Percentiles rank a stretch among this genome's conserved stretches.
Conservation (phyloP, 2,113 vertebrate species). For the Corydoras sp. region DNA sequence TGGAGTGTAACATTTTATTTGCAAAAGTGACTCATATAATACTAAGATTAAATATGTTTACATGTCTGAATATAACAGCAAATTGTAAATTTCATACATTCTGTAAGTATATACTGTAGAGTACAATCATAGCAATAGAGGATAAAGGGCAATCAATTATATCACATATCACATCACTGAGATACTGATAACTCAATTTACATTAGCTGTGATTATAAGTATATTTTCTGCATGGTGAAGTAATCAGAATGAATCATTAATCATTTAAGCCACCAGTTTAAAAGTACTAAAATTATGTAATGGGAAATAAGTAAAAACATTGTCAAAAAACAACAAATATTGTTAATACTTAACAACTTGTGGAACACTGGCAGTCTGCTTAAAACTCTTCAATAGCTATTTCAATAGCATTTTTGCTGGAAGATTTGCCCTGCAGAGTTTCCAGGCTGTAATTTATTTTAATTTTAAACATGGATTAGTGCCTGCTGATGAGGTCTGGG, state of each 20-base stretch:
- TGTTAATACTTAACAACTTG: not conserved
- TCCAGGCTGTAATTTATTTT: not conserved
- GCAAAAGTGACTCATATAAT: constrained; percentile 20
- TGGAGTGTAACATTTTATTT: constrained; percentile 30
- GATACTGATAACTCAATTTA: no score
- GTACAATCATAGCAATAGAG: constrained; percentile 3
- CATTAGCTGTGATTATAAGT: no score
- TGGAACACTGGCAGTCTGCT: constrained; percentile 20
- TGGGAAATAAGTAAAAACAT: not conserved
- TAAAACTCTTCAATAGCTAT: not conserved
- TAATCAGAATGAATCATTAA: not conserved
- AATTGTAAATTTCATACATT: not conserved
- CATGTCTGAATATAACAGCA: constrained; percentile 18
- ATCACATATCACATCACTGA: no score
- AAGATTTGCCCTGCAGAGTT: not conserved
- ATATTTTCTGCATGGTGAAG: no score
- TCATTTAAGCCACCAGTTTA: not conserved
- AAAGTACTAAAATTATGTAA: not conserved
- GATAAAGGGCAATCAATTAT: not conserved
- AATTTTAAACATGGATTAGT: not conserved
- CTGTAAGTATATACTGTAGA: not conserved
- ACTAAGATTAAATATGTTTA: constrained; percentile 6
- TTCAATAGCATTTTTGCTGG: not conserved
- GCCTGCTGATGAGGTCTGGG: not conserved
- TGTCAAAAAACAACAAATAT: not conserved